Conservation (phyloP, 2,113 vertebrate genomes). For the Saguinus midas region DNA sequence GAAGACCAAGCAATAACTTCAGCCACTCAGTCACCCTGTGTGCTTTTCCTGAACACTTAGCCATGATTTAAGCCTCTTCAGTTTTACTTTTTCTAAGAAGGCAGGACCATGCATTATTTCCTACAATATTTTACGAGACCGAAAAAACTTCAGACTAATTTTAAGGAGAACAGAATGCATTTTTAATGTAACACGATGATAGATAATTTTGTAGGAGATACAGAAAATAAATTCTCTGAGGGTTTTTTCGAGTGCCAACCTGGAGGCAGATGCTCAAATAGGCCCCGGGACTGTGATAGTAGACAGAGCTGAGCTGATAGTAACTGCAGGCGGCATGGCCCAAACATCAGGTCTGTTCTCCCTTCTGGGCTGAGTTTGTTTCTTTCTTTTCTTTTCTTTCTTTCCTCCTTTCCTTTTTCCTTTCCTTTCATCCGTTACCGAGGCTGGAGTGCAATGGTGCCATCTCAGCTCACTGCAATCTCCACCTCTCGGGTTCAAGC, state of each 20-base stretch:
- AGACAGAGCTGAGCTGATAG: neutral
- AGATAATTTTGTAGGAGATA: neutral
- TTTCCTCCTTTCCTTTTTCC: too few species aligned
- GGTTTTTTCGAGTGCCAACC: accelerated
- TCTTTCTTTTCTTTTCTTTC: too few species aligned
- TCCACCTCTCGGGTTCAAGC: accelerated
- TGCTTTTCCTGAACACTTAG: neutral
- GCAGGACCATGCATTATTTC: neutral
- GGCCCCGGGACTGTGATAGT: accelerated
- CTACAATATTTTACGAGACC: neutral
- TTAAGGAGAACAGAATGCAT: neutral
- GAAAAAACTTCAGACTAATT: neutral
- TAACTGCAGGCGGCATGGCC: accelerated
- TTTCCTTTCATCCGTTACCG: neutral
- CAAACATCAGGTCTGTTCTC: neutral
- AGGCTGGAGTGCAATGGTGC: neutral
- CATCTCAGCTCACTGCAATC: neutral
- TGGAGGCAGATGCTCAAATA: accelerated
- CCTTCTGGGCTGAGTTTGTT: neutral
- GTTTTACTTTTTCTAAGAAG: neutral
- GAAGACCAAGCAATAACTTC: too few species aligned
- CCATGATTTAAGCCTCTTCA: neutral
- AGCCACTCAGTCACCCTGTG: neutral
- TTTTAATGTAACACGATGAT: neutral
- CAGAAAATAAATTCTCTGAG: neutral